phyloP scores from a whole-genome alignment of 2,113 vertebrate species.

The Eurypyga helias region DNA sequence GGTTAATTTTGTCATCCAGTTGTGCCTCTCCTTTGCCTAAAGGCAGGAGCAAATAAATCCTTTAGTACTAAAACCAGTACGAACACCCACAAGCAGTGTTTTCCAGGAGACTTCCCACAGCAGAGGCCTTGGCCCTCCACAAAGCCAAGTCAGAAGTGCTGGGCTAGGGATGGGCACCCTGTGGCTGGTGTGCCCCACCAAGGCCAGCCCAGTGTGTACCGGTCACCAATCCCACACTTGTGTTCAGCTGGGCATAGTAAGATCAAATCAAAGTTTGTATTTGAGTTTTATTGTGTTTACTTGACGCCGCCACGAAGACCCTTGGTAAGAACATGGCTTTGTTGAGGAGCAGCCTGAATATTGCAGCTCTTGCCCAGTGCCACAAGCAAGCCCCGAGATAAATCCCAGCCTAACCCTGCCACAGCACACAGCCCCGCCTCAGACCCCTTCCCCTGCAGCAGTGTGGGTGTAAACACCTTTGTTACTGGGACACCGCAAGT shows the following conservation, averaged over 20 bases:
- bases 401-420: neutral
- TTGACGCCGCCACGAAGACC: neutral
- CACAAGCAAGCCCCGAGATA: accelerated
- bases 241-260: too few species aligned
- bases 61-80: neutral
- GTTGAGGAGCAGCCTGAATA: neutral
- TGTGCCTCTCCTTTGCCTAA: neutral
- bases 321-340: accelerated
- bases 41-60: neutral
- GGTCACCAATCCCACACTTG: too few species aligned
- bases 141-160: neutral
- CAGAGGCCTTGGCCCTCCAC: too few species aligned
- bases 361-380: neutral
- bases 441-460: neutral
- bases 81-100: neutral
- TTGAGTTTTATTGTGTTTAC: neutral
- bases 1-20: neutral
- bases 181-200: accelerated
- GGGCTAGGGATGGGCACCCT: neutral
- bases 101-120: neutral
- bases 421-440: neutral
- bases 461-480: neutral
- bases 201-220: accelerated
- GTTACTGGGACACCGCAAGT: neutral
- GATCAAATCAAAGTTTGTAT: neutral